These are phyloP conservation scores for Antitype chi DNA, from an alignment of 2,888 invertebrate species.

Conservation along the genomic window DNA sequence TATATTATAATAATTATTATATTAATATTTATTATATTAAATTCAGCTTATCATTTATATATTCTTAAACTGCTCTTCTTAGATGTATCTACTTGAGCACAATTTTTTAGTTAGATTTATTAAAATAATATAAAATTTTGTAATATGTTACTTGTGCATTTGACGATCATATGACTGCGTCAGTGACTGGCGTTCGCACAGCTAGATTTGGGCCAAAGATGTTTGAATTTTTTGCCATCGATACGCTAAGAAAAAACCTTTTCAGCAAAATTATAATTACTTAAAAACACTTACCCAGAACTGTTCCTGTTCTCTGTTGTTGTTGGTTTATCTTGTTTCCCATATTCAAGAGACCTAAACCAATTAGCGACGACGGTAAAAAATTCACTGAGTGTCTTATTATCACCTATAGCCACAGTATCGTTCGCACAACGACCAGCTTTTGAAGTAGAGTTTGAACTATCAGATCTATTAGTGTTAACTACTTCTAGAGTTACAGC, in stretches of 20 bases:
- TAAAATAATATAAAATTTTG: too few relatives aligned
- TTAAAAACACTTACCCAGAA: constrained; percentile 46
- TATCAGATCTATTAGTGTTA: background rate
- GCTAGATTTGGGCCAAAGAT: too few relatives aligned
- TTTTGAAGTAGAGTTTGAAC: background rate
- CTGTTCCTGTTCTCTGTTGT: background rate
- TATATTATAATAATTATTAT: too few relatives aligned
- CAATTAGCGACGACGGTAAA: constrained; percentile 74
- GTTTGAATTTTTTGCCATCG: too few relatives aligned
- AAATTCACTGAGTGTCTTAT: constrained; percentile 70
- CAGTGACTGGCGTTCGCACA: too few relatives aligned
- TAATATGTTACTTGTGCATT: too few relatives aligned
- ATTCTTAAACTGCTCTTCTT: too few relatives aligned
- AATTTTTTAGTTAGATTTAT: too few relatives aligned
- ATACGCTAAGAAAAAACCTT: background rate
- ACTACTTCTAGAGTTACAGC: background rate
- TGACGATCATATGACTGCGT: too few relatives aligned
- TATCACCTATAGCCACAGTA: constrained; percentile 21
- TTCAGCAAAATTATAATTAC: background rate
- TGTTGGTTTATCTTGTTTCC: constrained; percentile 10
- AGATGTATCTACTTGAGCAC: too few relatives aligned
- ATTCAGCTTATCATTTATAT: too few relatives aligned
- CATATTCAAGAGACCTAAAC: constrained; percentile 73
- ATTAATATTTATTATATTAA: too few relatives aligned
- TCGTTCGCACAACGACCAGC: background rate